phyloP scores from a whole-genome alignment of 2,113 vertebrate genomes.

The Channa maculata region DNA sequence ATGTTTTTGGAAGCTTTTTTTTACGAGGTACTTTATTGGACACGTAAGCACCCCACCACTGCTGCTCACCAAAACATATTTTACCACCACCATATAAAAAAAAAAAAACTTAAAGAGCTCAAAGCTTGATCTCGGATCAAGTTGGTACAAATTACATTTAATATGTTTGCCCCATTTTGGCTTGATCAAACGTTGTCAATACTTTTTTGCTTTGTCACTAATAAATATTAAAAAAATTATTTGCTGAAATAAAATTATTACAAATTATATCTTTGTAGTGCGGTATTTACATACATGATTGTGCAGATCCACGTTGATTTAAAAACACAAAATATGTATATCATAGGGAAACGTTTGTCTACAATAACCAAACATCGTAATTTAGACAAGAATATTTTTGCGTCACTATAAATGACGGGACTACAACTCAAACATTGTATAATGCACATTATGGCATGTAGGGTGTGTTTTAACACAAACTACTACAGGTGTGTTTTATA shows the following conservation, averaged over 20 bases:
- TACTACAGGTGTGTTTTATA: no score
- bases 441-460: no score
- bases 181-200: neutral
- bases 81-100: slow-evolving; percentile 44
- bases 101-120: slow-evolving; percentile 31
- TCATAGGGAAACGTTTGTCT: neutral
- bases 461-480: no score
- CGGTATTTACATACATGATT: neutral
- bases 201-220: neutral
- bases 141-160: neutral
- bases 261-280: neutral
- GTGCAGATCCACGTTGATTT: neutral
- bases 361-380: neutral
- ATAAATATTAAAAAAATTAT: neutral
- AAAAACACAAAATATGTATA: neutral
- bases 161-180: neutral
- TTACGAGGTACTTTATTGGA: slow-evolving; percentile 81
- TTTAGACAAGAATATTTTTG: neutral
- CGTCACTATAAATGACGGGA: no score
- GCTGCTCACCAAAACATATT: slow-evolving; percentile 67
- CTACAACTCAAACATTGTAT: no score
- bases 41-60: slow-evolving; percentile 70
- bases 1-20: slow-evolving; percentile 68
- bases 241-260: neutral
- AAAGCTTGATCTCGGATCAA: slow-evolving; percentile 19